A percentile compares a stretch with the other conserved stretches of the same genome.
phyloP scores from a whole-genome alignment of 2,113 vertebrate species.

The Hypanus sabinus region DNA sequence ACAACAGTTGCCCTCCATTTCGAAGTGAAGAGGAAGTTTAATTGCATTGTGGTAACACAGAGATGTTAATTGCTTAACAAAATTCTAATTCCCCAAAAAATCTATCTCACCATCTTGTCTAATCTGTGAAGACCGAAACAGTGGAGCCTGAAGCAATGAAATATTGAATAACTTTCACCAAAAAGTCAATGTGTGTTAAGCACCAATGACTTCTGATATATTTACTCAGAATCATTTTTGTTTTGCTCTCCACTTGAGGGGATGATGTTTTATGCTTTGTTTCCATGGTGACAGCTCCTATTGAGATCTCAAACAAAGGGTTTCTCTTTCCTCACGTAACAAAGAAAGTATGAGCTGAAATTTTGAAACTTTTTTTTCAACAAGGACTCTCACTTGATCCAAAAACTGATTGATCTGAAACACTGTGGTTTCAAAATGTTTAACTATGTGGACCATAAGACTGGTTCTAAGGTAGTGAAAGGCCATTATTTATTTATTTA shows the following conservation, averaged over 20 bases:
- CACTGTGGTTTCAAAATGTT: not conserved
- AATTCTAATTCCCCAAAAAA: constrained; percentile 8
- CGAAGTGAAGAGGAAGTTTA: not conserved
- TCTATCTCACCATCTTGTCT: not conserved
- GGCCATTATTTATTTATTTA: not conserved
- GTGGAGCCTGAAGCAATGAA: not conserved
- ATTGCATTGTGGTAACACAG: constrained; percentile 6
- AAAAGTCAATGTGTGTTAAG: constrained; percentile 11
- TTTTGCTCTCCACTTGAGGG: not conserved
- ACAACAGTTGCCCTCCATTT: not conserved
- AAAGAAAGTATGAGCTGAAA: not conserved
- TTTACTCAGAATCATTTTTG: not conserved
- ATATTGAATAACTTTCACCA: not conserved
- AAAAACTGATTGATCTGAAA: not conserved
- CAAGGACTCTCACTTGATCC: not conserved
- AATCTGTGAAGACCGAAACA: not conserved
- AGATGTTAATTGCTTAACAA: not conserved
- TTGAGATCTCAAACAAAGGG: not conserved
- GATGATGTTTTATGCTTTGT: not conserved
- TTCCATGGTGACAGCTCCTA: not conserved
- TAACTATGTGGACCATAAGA: not conserved
- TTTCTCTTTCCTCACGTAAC: not conserved
- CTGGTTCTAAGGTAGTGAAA: not conserved
- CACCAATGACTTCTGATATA: not conserved
- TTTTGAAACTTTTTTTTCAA: not conserved